Conservation (phyloP, 2,113 vertebrate genomes). For the Euleptes europaea region DNA sequence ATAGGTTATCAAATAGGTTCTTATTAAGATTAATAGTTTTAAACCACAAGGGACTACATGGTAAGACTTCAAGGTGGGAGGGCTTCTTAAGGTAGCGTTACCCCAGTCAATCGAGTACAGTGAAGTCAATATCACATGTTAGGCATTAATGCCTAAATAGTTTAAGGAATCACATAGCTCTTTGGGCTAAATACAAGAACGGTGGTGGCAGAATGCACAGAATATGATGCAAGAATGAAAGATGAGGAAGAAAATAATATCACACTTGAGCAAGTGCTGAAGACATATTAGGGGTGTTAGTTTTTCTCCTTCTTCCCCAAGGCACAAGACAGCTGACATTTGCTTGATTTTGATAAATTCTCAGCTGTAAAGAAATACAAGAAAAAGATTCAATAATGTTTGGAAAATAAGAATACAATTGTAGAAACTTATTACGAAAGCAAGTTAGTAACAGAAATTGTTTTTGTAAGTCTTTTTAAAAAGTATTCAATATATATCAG, state of each 20-base stretch:
- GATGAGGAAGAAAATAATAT: fast-evolving
- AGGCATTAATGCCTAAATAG: not conserved
- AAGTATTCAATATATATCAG: constrained; percentile 42
- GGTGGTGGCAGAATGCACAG: not conserved
- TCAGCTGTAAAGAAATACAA: constrained; percentile 5
- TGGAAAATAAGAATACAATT: not conserved
- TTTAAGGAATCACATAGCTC: not conserved
- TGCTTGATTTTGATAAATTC: not conserved
- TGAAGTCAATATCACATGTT: not conserved
- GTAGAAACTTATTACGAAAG: not conserved
- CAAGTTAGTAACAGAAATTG: not conserved
- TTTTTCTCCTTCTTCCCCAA: not conserved
- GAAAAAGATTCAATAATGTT: not conserved
- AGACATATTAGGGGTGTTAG: not conserved
- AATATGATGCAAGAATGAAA: fast-evolving
- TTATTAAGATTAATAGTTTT: not conserved
- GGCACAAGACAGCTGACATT: not conserved
- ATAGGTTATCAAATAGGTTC: not conserved
- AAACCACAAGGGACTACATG: not conserved
- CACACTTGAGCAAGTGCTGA: not conserved
- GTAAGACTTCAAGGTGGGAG: not conserved
- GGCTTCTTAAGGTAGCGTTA: not conserved
- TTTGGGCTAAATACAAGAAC: not conserved
- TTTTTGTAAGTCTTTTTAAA: not conserved
- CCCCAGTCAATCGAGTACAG: not conserved